Percentiles rank a stretch among this genome's conserved stretches.
These are phyloP conservation scores for Stenurella melanura DNA, from an alignment of 2,888 invertebrate genomes.

Conservation along the genomic window DNA sequence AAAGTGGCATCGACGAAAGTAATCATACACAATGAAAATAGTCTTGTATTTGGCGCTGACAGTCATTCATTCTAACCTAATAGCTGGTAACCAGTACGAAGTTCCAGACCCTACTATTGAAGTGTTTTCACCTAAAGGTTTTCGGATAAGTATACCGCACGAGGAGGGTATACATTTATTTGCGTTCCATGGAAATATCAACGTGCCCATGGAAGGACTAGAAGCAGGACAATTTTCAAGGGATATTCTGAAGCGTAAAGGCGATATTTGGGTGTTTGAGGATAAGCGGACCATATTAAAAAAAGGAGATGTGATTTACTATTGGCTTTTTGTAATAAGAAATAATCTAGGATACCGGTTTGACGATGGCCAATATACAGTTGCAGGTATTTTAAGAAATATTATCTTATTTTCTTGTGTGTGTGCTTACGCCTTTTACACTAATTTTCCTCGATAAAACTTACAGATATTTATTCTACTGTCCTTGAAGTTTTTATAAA, in stretches of 20 bases:
- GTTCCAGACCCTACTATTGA: conserved; percentile 24
- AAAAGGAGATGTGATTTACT: conserved; percentile 68
- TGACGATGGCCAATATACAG: conserved; percentile 60
- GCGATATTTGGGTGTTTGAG: conserved; percentile 66
- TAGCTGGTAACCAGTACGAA: background rate
- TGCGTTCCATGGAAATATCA: conserved; percentile 73
- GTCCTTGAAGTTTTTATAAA: conserved; percentile 8
- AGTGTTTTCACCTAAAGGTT: conserved; percentile 34
- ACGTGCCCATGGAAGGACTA: conserved; percentile 64
- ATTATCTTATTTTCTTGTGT: too few species aligned
- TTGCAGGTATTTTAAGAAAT: conserved; percentile 53
- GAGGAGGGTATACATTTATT: conserved; percentile 69
- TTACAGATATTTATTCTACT: background rate
- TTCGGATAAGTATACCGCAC: conserved; percentile 70
- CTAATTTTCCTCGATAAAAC: background rate
- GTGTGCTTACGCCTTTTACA: background rate
- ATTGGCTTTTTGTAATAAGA: conserved; percentile 69
- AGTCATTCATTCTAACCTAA: background rate
- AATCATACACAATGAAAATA: conserved; percentile 15
- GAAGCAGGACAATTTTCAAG: conserved; percentile 66
- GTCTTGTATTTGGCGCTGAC: background rate
- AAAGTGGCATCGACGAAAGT: conserved; percentile 6
- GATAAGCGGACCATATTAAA: conserved; percentile 60
- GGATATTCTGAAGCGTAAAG: conserved; percentile 61
- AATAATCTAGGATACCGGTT: conserved; percentile 65